Evolutionary conservation across 2,797 vertebrate genomes (phyloP).

Genomic region (Acanthurus tractus): DNA sequence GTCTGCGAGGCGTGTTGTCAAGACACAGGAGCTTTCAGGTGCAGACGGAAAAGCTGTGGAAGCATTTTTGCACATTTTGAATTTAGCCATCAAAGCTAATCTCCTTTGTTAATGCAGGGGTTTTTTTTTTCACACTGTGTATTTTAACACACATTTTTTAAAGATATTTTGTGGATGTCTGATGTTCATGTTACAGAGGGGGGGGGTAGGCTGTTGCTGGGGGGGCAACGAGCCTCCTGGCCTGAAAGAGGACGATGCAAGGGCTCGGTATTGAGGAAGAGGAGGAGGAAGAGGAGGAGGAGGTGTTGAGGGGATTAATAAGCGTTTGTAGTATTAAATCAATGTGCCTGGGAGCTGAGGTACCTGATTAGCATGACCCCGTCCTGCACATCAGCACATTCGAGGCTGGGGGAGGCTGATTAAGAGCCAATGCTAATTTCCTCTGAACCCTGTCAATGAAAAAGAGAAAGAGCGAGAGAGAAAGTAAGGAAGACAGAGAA

Average conservation of each 20-base stretch:
- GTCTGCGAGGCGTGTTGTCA: conserved; percentile 38
- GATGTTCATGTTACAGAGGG: background rate
- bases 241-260: conserved; percentile 53
- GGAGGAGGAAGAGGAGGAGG: conserved; percentile 34
- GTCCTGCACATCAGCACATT: conserved; percentile 86
- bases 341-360: conserved; percentile 80
- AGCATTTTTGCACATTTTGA: conserved; percentile 47
- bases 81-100: conserved; percentile 59
- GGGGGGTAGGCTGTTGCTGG: conserved; percentile 1
- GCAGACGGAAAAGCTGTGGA: conserved; percentile 25
- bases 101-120: conserved; percentile 38
- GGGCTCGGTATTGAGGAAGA: conserved; percentile 59
- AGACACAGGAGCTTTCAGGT: conserved; percentile 37
- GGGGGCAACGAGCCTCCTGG: conserved; percentile 36
- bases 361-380: conserved; percentile 84
- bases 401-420: conserved; percentile 83
- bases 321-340: conserved; percentile 84
- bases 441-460: conserved; percentile 79
- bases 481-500: conserved; percentile 57
- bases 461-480: conserved; percentile 48
- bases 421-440: conserved; percentile 84
- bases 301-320: conserved; percentile 80
- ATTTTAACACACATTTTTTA: conserved; percentile 12
- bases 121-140: conserved; percentile 36
- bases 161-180: background rate